These are phyloP conservation scores for Epizoanthus illoricatus DNA, from an alignment of 92 coral and sea anemone species.

Conservation along the genomic window DNA sequence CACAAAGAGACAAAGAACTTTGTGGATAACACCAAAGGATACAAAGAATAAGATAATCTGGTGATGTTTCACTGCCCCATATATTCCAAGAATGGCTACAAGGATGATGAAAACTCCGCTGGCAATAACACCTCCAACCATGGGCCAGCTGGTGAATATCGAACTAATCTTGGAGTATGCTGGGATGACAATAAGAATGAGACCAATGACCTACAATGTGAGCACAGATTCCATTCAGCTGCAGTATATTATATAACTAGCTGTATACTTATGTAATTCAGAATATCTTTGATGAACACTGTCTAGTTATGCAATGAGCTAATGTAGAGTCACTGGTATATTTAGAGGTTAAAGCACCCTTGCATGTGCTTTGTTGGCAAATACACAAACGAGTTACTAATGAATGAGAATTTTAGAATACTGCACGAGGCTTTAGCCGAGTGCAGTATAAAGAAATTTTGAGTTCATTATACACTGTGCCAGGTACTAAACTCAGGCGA, in stretches of 20 bases:
- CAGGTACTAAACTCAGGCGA: no score
- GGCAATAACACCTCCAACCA: conserved; percentile 89
- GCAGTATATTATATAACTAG: neutral
- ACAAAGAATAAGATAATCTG: conserved; percentile 97
- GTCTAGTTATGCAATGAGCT: no score
- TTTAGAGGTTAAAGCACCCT: no score
- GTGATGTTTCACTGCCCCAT: conserved; percentile 87
- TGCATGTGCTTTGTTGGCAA: no score
- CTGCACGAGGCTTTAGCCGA: no score
- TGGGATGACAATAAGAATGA: conserved; percentile 79
- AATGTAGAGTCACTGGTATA: no score
- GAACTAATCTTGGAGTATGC: conserved; percentile 70
- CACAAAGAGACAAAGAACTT: neutral
- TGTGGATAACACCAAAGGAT: conserved; percentile 56
- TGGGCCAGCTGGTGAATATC: conserved; percentile 94
- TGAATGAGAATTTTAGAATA: no score
- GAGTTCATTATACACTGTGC: no score
- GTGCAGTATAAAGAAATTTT: no score
- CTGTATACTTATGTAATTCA: neutral
- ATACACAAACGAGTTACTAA: no score
- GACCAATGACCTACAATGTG: conserved; percentile 85
- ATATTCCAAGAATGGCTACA: conserved; percentile 86
- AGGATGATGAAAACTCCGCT: conserved; percentile 91
- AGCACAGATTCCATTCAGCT: neutral
- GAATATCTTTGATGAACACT: no score